Evolutionary conservation across 2,888 invertebrate genomes (phyloP), one percentile per base, ranked within the genome.

Genomic region (Pollenia labialis): DNA sequence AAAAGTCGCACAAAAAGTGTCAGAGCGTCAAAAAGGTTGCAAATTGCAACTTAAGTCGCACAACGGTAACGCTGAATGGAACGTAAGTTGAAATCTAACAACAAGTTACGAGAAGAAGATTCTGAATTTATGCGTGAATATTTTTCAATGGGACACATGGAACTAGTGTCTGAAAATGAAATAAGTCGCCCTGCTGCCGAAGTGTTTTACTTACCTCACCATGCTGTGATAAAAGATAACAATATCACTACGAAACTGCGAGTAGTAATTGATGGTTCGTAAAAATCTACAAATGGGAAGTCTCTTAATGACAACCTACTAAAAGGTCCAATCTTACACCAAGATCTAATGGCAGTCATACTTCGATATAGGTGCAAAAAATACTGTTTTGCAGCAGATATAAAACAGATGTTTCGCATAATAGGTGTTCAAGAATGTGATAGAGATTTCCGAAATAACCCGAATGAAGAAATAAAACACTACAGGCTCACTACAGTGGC

Each of bases 351-450:
- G 44, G 68, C 58, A 40, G 69, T 69, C 0, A 4, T 69, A n/a
- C 48, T 80, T 12, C 14, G 68, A 12, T 79, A 79, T 48, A 8
- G 72, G 46, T 72, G 81, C 44, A 72, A 64, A 4, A 81, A 54
- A 64, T 72, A 42, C 11, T 52, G 54, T 44, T 76, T 85, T 9
- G 10, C 75, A 1, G 81, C 76, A 3, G 82, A 85, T 46, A 79
- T 82, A 1, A 72, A 85, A 46, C 76, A 85, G 52, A 85, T 85
- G 85, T 85, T 81, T 79, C 68, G 64, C 9, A 81, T 81, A 75
- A 75, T 56, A 9, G 68, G 60, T 6, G 14, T 75, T 9, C 54
- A 81, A 8, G 40, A 74, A 0, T 74, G 81, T 12, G 81, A 81
- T 50, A 44, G 72, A 7, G 81, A 81, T 18, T 81, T 10, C 11